Evolutionary conservation across 2,888 invertebrate species (phyloP).

Genomic region (Rotaria macrura): DNA sequence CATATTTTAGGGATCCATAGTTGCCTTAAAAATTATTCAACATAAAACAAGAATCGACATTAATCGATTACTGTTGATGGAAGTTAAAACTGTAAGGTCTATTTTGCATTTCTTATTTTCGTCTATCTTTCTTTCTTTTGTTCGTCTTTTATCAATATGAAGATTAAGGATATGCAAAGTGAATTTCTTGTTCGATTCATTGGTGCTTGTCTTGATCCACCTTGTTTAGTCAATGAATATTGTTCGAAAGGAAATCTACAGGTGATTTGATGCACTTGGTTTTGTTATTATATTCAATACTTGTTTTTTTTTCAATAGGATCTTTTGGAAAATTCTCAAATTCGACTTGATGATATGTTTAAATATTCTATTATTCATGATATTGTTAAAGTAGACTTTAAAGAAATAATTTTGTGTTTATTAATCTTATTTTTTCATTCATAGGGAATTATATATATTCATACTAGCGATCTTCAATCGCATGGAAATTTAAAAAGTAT

Average conservation of each 20-base stretch:
- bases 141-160: conserved; percentile 40
- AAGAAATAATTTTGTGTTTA: not conserved
- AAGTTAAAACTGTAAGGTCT: conserved; percentile 58
- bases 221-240: conserved; percentile 71
- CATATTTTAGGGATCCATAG: not conserved
- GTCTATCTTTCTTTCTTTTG: too few relatives aligned
- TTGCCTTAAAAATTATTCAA: not conserved
- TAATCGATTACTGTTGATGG: conserved; percentile 58
- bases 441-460: conserved; percentile 79
- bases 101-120: too few relatives aligned
- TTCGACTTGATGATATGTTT: conserved; percentile 83
- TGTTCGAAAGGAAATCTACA: conserved; percentile 69
- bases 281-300: not conserved
- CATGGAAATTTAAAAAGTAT: conserved; percentile 91
- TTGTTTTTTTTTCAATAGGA: conserved; percentile 55
- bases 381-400: conserved; percentile 59
- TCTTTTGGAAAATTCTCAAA: conserved; percentile 74
- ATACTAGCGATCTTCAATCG: conserved; percentile 73
- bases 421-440: not conserved
- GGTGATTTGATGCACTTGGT: conserved; percentile 34
- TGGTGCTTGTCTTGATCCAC: conserved; percentile 70
- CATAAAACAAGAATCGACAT: conserved; percentile 37
- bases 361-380: conserved; percentile 85
- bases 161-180: conserved; percentile 74
- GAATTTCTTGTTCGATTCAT: conserved; percentile 74